Conservation (phyloP, 2,888 invertebrate genomes). For the Galerucella pusilla region DNA sequence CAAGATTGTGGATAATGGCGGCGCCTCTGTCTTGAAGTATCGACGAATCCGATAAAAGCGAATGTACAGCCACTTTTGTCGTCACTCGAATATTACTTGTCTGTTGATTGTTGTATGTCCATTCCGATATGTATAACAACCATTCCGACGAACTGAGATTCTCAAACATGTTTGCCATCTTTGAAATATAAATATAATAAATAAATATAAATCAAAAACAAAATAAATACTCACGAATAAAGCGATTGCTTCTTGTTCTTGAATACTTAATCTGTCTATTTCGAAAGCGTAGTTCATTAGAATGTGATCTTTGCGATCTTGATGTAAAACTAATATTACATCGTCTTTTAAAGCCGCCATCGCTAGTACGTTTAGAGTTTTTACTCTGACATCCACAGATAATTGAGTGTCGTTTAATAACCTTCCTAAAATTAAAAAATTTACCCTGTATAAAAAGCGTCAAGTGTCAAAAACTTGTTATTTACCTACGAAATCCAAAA, state of each 20-base stretch:
- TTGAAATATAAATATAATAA: slow-evolving; percentile 45
- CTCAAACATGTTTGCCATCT: slow-evolving; percentile 93
- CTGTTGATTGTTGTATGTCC: slow-evolving; percentile 80
- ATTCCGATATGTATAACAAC: slow-evolving; percentile 94
- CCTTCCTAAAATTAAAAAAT: slow-evolving; percentile 65
- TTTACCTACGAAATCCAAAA: slow-evolving; percentile 82
- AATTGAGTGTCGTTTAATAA: slow-evolving; percentile 72
- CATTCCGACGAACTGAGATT: slow-evolving; percentile 90
- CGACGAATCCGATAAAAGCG: slow-evolving; percentile 77
- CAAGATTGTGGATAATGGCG: slow-evolving; percentile 89
- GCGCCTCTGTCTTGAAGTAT: slow-evolving; percentile 84
- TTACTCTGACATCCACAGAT: slow-evolving; percentile 72
- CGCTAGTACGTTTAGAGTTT: slow-evolving; percentile 77
- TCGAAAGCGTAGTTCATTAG: slow-evolving; percentile 88
- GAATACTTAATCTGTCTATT: slow-evolving; percentile 78
- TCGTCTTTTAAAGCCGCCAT: slow-evolving; percentile 88
- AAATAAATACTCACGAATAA: slow-evolving; percentile 75
- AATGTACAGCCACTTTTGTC: slow-evolving; percentile 91
- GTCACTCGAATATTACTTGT: slow-evolving; percentile 91
- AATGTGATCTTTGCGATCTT: slow-evolving; percentile 88
- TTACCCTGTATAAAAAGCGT: background rate
- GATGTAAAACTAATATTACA: slow-evolving; percentile 88
- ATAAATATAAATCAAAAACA: background rate
- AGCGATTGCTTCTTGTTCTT: slow-evolving; percentile 84
- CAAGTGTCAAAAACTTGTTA: background rate